Base-by-base conservation (phyloP, 2,797 vertebrate species). In the Lutjanus argentimaculatus region DNA sequence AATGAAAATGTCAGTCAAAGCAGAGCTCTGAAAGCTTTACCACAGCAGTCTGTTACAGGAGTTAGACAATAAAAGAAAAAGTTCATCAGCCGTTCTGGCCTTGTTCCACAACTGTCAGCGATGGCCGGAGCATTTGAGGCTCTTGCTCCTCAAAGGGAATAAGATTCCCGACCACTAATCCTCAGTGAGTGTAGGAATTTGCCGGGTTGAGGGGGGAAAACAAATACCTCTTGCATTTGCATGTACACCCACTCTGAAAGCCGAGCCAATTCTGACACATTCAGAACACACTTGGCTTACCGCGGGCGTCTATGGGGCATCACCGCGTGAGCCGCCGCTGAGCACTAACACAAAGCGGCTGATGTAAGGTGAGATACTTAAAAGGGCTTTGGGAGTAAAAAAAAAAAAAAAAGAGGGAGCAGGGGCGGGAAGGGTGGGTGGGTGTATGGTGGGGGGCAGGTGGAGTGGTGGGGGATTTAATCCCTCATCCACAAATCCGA, bases 311-410 rank as follows among this genome's bases (percentile, higher is more conserved):
- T 91, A 86, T 82, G 84, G 90, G 88, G 82, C 75, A 84, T 88
- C 77, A 68, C 76, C 48, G 83, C 72, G 52, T 83, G 86, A 87
- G 85, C 76, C 77, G 56, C 59, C 17, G 79, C 90, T 90, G 84
- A 66, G 78, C 67, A 15, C 84, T 46, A 71, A 88, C 88, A 94
- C 91, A 96, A 95, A 95, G 92, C 89, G 70, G 82, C 92, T 88
- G 92, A 93, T 95, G 94, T 94, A 95, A 95, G 95, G 94, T 95
- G 93, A 95, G 94, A 95, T 92, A 90, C 93, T 93, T 94, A 91
- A 94, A 92, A 89, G 85, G 91, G 89, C 90, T 94, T 94, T 91
- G 86, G 80, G 87, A 73, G 88, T 78, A n/a, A n/a, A n/a, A n/a
- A n/a, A n/a, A n/a, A 65, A 85, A 91, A 85, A 85, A 91, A 85